A percentile compares a stretch with the other conserved stretches of the same genome.
These are phyloP conservation scores for Mythimna vitellina DNA, from an alignment of 2,888 invertebrate species.

Conservation along the genomic window DNA sequence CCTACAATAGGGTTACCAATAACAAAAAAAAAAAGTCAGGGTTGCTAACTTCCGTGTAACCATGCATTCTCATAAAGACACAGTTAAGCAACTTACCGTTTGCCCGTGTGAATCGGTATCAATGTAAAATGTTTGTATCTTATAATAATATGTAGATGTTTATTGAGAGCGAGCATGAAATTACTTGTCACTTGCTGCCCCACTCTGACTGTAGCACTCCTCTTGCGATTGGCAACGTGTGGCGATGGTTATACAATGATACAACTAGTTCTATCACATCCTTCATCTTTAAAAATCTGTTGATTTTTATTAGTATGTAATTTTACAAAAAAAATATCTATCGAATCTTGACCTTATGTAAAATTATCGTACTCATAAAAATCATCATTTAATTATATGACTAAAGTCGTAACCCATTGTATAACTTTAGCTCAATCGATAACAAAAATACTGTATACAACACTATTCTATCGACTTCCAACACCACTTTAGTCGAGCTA, in stretches of 20 bases:
- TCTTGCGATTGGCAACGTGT: conserved; percentile 37
- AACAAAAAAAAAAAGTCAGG: conserved; percentile 31
- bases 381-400: too few species aligned
- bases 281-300: background rate
- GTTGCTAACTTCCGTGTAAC: conserved; percentile 60
- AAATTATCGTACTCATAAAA: conserved; percentile 30
- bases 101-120: conserved; percentile 89
- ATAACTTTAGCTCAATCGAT: conserved; percentile 44
- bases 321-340: conserved; percentile 8
- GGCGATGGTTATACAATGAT: conserved; percentile 45
- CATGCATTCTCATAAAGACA: conserved; percentile 83
- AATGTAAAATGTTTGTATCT: conserved; percentile 74
- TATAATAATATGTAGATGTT: conserved; percentile 77
- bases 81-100: conserved; percentile 73
- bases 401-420: conserved; percentile 35
- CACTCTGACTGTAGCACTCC: conserved; percentile 64
- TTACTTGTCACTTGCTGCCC: conserved; percentile 76
- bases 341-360: background rate
- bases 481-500: conserved; percentile 37
- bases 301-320: conserved; percentile 14
- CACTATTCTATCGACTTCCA: conserved; percentile 53
- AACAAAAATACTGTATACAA: conserved; percentile 30
- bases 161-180: conserved; percentile 84
- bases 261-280: background rate
- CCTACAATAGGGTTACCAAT: conserved; percentile 44